Conservation (phyloP, 2,888 invertebrate genomes). For the Trissolcus brochymenae region DNA sequence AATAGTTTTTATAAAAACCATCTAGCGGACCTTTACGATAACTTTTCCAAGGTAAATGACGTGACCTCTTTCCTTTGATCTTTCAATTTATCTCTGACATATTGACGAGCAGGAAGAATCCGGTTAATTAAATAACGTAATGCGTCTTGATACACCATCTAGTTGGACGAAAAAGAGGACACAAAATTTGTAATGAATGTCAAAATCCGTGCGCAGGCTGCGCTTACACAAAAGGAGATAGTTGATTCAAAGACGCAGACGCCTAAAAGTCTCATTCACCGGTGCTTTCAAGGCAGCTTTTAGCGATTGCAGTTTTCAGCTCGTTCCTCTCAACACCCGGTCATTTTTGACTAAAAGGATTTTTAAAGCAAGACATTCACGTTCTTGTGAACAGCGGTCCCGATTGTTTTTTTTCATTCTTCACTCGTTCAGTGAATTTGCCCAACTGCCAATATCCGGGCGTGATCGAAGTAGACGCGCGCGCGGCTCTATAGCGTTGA, state of each 20-base stretch:
- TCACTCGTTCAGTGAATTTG: background rate
- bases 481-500: conserved; percentile 15
- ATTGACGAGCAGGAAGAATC: too few species aligned
- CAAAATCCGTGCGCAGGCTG: conserved; percentile 19
- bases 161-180: conserved; percentile 4
- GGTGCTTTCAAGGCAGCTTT: conserved; percentile 33
- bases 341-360: conserved; percentile 52
- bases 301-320: conserved; percentile 14
- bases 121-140: conserved; percentile 23
- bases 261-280: conserved; percentile 35
- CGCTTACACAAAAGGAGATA: conserved; percentile 25
- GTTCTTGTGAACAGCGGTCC: background rate
- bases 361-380: conserved; percentile 9
- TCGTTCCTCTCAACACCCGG: conserved; percentile 24
- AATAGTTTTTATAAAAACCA: too few species aligned
- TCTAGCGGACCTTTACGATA: too few species aligned
- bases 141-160: conserved; percentile 13
- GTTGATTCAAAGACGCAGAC: conserved; percentile 33
- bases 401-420: background rate
- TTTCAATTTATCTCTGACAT: too few species aligned
- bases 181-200: conserved; percentile 42
- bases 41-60: too few species aligned
- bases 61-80: too few species aligned
- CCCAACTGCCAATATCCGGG: background rate
- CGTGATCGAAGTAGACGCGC: conserved; percentile 15